Percentiles rank a stretch among this genome's conserved stretches.
Evolutionary conservation across 2,113 vertebrate species (phyloP).

Genomic region (Chunga burmeisteri): DNA sequence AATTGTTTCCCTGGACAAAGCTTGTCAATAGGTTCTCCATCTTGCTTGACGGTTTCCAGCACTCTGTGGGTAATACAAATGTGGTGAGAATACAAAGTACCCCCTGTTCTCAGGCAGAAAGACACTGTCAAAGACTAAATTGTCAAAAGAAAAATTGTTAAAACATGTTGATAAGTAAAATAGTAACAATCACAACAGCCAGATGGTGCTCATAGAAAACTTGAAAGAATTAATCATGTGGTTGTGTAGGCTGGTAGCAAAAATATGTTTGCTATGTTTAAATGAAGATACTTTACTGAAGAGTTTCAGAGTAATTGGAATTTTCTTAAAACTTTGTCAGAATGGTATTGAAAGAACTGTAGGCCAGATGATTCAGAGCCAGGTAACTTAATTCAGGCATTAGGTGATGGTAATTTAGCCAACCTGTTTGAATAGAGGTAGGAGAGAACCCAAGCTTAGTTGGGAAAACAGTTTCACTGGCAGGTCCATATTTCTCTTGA

Average conservation of each 20-base stretch:
- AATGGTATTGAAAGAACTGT: neutral
- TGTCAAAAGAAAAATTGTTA: neutral
- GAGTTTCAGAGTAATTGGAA: neutral
- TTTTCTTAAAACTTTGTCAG: neutral
- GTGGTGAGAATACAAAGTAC: neutral
- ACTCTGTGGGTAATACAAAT: neutral
- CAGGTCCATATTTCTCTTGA: accelerated
- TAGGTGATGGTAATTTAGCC: neutral
- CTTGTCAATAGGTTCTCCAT: neutral
- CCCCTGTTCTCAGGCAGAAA: neutral
- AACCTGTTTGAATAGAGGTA: neutral
- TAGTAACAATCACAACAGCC: neutral
- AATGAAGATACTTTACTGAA: neutral
- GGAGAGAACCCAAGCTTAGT: neutral
- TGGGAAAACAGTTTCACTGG: neutral
- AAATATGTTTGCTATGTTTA: slow-evolving; percentile 34
- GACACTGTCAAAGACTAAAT: neutral
- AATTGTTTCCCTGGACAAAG: neutral
- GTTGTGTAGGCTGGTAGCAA: slow-evolving; percentile 10
- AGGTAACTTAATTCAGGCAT: neutral
- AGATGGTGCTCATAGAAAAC: slow-evolving; percentile 35
- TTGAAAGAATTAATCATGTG: slow-evolving; percentile 4
- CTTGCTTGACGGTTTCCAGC: neutral
- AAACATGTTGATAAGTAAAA: slow-evolving; percentile 19
- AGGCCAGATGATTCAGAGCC: neutral